Conservation (phyloP, 2,113 vertebrate genomes). For the Ovis canadensis region DNA sequence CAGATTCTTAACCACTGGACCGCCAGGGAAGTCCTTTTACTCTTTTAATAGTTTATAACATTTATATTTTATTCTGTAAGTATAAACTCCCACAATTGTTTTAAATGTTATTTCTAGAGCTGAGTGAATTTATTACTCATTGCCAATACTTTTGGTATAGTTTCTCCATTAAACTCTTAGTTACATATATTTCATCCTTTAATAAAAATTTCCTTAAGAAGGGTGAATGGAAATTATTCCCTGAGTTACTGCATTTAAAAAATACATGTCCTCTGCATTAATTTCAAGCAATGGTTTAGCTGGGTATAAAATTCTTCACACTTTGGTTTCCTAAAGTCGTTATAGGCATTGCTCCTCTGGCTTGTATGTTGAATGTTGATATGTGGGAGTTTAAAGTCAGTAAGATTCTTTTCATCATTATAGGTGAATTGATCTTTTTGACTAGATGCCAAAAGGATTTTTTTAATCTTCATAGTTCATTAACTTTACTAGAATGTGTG, state of each 20-base stretch:
- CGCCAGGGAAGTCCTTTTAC: neutral
- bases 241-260: neutral
- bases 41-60: neutral
- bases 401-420: neutral
- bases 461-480: neutral
- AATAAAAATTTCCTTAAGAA: neutral
- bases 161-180: neutral
- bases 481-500: neutral
- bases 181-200: neutral
- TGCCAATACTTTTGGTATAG: neutral
- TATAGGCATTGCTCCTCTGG: neutral
- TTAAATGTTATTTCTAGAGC: neutral
- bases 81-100: neutral
- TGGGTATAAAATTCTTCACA: constrained; percentile 37
- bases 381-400: neutral
- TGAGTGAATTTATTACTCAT: neutral
- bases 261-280: neutral
- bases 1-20: neutral
- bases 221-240: neutral
- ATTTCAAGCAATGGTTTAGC: constrained; percentile 26
- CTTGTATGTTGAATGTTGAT: neutral
- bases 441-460: neutral
- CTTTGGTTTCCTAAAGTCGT: neutral
- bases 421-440: neutral
- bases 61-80: neutral